phyloP scores from a whole-genome alignment of 2,113 vertebrate species.

The Jaculus jaculus region DNA sequence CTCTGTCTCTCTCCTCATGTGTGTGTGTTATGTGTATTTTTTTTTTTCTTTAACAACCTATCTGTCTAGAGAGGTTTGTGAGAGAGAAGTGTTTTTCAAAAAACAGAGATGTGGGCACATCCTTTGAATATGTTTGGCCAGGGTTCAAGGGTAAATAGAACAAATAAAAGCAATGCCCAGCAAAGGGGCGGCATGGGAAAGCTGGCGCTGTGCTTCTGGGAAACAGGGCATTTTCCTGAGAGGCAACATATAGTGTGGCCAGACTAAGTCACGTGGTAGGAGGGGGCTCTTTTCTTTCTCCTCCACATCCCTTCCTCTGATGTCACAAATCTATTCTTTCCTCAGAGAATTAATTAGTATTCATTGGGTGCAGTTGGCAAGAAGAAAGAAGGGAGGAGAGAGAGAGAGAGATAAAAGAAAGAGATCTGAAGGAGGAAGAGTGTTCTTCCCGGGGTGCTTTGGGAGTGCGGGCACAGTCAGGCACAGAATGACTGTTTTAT shows the following conservation, averaged over 20 bases:
- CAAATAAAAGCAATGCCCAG: constrained; percentile 82
- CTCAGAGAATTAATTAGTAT: constrained; percentile 83
- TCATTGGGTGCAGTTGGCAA: constrained; percentile 77
- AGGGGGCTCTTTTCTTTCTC: constrained; percentile 79
- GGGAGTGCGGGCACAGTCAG: constrained; percentile 64
- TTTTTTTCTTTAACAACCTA: not conserved
- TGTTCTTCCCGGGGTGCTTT: constrained; percentile 38
- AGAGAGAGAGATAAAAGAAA: not conserved
- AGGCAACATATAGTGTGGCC: constrained; percentile 57
- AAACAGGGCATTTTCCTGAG: constrained; percentile 70
- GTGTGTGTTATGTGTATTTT: not conserved
- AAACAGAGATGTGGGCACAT: constrained; percentile 70
- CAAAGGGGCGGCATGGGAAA: constrained; percentile 81
- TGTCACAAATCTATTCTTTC: constrained; percentile 83
- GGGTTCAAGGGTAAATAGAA: constrained; percentile 83
- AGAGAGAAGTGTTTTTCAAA: constrained; percentile 77
- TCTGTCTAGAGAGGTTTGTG: not conserved
- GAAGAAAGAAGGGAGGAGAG: constrained; percentile 7
- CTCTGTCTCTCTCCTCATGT: too few relatives aligned
- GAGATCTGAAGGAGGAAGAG: constrained; percentile 20
- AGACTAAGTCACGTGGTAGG: constrained; percentile 75
- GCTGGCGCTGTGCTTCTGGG: constrained; percentile 77
- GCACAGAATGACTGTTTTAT: constrained; percentile 83
- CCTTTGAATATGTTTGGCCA: constrained; percentile 76
- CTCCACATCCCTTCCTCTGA: constrained; percentile 79